Evolutionary conservation across 2,888 invertebrate species (phyloP).

Genomic region (Parelbella ahira): DNA sequence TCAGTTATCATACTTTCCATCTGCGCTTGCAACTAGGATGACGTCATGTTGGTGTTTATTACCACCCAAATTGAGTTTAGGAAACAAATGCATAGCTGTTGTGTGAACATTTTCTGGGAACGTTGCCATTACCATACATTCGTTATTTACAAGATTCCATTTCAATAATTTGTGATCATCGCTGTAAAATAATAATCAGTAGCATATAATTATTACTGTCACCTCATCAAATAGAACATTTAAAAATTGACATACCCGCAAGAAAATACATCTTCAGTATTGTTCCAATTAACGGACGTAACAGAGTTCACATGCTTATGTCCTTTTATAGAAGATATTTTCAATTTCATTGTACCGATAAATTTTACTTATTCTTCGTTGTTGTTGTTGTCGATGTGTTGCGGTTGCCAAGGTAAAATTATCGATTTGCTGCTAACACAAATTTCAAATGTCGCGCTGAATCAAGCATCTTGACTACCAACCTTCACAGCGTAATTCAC

Average conservation of each 20-base stretch:
- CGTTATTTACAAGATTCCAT: conserved; percentile 92
- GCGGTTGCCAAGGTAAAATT: conserved; percentile 10
- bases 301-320: conserved; percentile 89
- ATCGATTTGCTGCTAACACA: too few species aligned
- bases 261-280: conserved; percentile 95
- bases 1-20: conserved; percentile 89
- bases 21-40: conserved; percentile 91
- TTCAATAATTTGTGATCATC: conserved; percentile 94
- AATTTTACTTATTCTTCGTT: neutral
- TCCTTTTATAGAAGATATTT: conserved; percentile 88
- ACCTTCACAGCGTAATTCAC: conserved; percentile 1
- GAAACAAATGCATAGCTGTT: conserved; percentile 94
- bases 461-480: neutral
- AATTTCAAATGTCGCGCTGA: conserved; percentile 3
- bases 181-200: conserved; percentile 73
- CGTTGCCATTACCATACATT: conserved; percentile 87
- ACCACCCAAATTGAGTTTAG: conserved; percentile 81
- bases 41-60: conserved; percentile 86
- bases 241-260: too few species aligned
- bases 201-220: too few species aligned
- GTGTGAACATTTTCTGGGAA: conserved; percentile 92
- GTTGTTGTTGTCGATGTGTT: too few species aligned
- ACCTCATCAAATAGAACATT: too few species aligned
- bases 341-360: conserved; percentile 85
- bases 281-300: conserved; percentile 96